A percentile compares a stretch with the other conserved stretches of the same genome.
Conservation (phyloP, 2,888 invertebrate genomes). For the Drosophila testacea region DNA sequence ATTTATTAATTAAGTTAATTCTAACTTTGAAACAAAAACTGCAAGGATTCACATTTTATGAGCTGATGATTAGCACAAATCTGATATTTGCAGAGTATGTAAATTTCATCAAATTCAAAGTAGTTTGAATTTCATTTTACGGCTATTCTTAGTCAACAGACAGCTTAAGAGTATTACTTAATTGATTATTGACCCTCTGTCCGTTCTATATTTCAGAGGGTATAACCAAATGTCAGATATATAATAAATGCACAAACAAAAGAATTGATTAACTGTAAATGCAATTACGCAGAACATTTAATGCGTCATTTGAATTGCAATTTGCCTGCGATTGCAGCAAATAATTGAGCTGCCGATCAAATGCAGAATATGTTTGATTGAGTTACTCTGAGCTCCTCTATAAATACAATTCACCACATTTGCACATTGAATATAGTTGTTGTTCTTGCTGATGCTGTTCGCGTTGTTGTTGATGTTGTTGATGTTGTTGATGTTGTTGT, state of each 20-base stretch:
- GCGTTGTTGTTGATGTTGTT: constrained; percentile 2
- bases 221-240: background rate
- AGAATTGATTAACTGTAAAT: constrained; percentile 10
- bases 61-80: too few species aligned
- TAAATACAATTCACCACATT: constrained; percentile 4
- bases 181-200: too few species aligned
- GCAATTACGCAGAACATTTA: constrained; percentile 3
- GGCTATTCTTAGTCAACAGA: too few species aligned
- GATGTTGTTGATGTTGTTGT: background rate
- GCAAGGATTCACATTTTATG: too few species aligned
- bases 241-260: constrained; percentile 2
- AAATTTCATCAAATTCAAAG: too few species aligned
- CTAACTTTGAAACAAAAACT: too few species aligned
- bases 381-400: background rate
- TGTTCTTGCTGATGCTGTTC: background rate
- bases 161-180: too few species aligned
- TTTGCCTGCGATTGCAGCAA: background rate
- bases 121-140: too few species aligned
- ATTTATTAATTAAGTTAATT: too few species aligned
- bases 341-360: constrained; percentile 7
- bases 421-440: background rate
- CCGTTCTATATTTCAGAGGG: background rate
- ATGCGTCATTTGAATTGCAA: constrained; percentile 5
- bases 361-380: background rate
- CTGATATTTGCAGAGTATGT: too few species aligned